Conservation (phyloP, 2,113 vertebrate genomes). For the Hemiprocne comata region DNA sequence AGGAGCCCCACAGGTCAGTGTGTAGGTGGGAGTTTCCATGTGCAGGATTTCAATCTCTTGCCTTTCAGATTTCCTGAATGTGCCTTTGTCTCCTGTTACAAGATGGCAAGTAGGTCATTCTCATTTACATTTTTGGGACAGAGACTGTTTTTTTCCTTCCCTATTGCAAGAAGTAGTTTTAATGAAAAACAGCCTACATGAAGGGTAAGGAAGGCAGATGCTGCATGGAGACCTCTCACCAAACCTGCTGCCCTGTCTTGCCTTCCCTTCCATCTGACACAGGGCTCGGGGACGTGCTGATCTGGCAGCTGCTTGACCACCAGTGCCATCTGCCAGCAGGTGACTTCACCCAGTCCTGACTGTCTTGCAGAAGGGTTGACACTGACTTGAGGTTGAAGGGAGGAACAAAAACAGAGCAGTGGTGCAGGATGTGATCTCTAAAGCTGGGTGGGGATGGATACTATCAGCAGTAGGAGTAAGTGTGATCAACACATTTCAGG, state of each 20-base stretch:
- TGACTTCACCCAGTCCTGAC: not conserved
- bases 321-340: not conserved
- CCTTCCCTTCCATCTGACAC: not conserved
- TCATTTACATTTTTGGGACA: not conserved
- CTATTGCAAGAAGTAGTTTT: not conserved
- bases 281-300: fast-evolving
- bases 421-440: not conserved
- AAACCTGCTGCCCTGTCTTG: fast-evolving
- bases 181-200: not conserved
- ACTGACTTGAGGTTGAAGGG: not conserved
- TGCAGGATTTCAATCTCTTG: not conserved
- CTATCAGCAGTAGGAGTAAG: not conserved
- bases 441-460: not conserved
- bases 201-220: not conserved
- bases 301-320: not conserved
- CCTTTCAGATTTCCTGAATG: not conserved
- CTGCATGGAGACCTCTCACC: not conserved
- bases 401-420: not conserved
- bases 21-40: not conserved
- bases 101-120: not conserved
- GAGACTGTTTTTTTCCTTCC: not conserved
- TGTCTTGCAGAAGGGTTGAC: not conserved
- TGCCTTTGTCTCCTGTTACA: not conserved
- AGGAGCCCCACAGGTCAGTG: not conserved
- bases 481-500: not conserved